Evolutionary conservation across 2,113 vertebrate genomes (phyloP).

Genomic region (Protomyctophum bolini): DNA sequence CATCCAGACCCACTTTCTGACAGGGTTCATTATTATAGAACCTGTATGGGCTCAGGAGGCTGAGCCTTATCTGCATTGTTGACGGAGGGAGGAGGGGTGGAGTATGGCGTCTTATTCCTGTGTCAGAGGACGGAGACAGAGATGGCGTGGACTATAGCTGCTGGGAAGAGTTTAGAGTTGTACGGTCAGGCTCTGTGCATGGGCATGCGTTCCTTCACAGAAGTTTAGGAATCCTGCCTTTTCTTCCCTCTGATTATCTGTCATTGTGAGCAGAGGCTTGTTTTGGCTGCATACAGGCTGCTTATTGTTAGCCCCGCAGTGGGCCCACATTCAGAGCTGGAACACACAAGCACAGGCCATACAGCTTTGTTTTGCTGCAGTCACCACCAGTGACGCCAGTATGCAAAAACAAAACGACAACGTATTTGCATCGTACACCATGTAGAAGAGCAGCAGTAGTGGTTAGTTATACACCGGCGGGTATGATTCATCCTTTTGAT

Average conservation of each 20-base stretch:
- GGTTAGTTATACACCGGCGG: conserved; percentile 50
- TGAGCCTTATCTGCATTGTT: conserved; percentile 58
- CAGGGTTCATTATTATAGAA: conserved; percentile 66
- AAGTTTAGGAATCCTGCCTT: conserved; percentile 64
- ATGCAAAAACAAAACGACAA: conserved; percentile 8
- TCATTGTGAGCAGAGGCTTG: conserved; percentile 62
- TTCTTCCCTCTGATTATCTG: conserved; percentile 69
- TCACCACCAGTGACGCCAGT: conserved; percentile 5
- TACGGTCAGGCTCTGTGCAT: conserved; percentile 44
- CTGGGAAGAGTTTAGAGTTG: background rate
- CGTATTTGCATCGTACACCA: conserved; percentile 27
- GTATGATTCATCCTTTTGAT: conserved; percentile 57
- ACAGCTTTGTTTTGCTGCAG: conserved; percentile 24
- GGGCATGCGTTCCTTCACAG: conserved; percentile 57
- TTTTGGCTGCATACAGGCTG: conserved; percentile 67
- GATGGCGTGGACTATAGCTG: background rate
- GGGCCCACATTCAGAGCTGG: conserved; percentile 48
- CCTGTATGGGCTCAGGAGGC: conserved; percentile 43
- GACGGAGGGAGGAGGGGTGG: conserved; percentile 12
- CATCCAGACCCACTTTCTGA: conserved; percentile 68
- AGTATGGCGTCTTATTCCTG: conserved; percentile 29
- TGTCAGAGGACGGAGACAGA: conserved; percentile 24
- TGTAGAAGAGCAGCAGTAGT: conserved; percentile 26
- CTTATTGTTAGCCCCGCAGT: conserved; percentile 56
- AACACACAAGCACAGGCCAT: conserved; percentile 34